A percentile compares a stretch with the other conserved stretches of the same genome.
Conservation (phyloP, 2,888 invertebrate genomes). For the Andrena haemorrhoa region DNA sequence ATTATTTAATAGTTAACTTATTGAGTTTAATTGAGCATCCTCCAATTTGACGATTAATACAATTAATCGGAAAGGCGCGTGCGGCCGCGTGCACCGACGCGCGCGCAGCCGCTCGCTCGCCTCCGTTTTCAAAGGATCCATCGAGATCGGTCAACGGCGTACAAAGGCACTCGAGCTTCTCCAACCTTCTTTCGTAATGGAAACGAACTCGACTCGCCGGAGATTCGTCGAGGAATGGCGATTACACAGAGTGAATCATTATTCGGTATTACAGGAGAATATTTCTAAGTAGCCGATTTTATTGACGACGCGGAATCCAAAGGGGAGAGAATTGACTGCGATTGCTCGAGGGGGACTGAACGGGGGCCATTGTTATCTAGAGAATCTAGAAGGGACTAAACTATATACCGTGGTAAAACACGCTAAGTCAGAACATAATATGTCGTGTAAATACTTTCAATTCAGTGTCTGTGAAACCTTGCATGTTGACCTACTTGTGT, state of each 20-base stretch:
- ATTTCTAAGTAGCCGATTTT: too few relatives aligned
- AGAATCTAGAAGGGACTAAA: too few relatives aligned
- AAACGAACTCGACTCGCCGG: not conserved
- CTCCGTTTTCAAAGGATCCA: constrained; percentile 19
- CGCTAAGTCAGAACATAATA: too few relatives aligned
- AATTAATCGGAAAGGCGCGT: constrained; percentile 83
- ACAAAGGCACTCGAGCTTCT: not conserved
- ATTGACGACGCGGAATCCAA: too few relatives aligned
- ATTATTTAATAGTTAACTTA: constrained; percentile 85
- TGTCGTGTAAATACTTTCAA: too few relatives aligned
- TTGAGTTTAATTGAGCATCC: constrained; percentile 84
- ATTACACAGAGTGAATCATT: not conserved
- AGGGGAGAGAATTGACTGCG: too few relatives aligned
- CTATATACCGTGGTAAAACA: too few relatives aligned
- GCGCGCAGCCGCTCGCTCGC: constrained; percentile 20
- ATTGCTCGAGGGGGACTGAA: too few relatives aligned
- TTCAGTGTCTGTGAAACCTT: too few relatives aligned
- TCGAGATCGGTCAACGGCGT: not conserved
- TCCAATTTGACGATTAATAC: constrained; percentile 85
- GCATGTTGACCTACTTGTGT: too few relatives aligned
- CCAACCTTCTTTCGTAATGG: not conserved
- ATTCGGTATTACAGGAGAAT: too few relatives aligned
- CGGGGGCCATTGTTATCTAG: too few relatives aligned
- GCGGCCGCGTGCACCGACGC: constrained; percentile 49
- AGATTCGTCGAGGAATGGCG: not conserved